Evolutionary conservation across 2,888 invertebrate genomes (phyloP), one percentile per base, ranked within the genome.

Genomic region (Venustoraphidia nigricollis): DNA sequence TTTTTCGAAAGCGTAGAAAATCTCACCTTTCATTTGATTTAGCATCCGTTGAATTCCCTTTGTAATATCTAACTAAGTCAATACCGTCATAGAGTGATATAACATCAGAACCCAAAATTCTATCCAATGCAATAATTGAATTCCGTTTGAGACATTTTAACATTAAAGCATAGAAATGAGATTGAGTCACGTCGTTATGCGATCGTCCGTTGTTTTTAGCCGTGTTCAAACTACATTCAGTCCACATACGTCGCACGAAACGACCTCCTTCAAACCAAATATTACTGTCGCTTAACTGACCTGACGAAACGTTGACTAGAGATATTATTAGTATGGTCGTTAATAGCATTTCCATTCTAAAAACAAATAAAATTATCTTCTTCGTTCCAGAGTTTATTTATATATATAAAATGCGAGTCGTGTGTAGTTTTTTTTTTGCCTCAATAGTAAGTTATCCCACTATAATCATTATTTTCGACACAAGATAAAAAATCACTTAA

Each of bases 81-180:
- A 84, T 67, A 6, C 81, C 82, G 40, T 76, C 73, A 13, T 72
- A 69, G 10, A 85, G 60, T 0, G 77, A 73, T 49, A 84, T 79
- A 39, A 76, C 65, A 54, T 82, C 78, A 5, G 74, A 68, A 9
- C 67, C 67, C 48, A 81, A 65, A 1, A 77, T 66, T 13, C 73
- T 67, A 59, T 83, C 81, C 53, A 84, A 65, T 3, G 75, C 73
- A 43, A 69, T 66, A 55, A 82, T 56, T 43, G 73, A 67, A 56
- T 72, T 72, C 48, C 69, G 64, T 59, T 73, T 73, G 63, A 75
- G 67, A 55, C 76, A 76, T 8, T 46, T 27, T 27, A 27, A 27
- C 27, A 27, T 27, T 27, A 6, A 27, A 27, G 27, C 5, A 27
- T 27, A 27, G 6, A 27, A 27, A 1, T 27, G 27, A 17, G 17